These are phyloP conservation scores for Chymomyza costata DNA, from an alignment of 1,140 invertebrate genomes.

Conservation along the genomic window DNA sequence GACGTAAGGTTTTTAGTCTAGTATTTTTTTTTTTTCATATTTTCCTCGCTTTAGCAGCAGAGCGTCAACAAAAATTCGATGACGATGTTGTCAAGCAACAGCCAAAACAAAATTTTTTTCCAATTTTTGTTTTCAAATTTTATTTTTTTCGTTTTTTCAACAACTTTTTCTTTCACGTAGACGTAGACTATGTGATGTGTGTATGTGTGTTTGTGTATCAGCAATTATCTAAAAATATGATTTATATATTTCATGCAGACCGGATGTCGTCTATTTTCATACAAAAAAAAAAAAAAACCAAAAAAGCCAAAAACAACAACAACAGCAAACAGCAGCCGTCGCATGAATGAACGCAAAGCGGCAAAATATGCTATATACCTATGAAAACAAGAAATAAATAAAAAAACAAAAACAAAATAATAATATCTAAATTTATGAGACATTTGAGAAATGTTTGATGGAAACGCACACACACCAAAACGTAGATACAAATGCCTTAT, in stretches of 20 bases:
- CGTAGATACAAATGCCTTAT: no score
- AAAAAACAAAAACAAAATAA: conserved; percentile 28
- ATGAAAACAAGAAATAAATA: conserved; percentile 14
- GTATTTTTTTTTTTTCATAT: no score
- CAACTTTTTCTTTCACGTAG: conserved; percentile 17
- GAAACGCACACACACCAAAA: conserved; percentile 27
- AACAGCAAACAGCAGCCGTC: conserved; percentile 25
- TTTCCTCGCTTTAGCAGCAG: no score
- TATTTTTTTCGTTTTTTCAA: conserved; percentile 16
- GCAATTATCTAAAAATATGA: conserved; percentile 72
- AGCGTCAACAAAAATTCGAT: conserved; percentile 30
- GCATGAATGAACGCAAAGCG: conserved; percentile 38
- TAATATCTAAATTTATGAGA: conserved; percentile 38
- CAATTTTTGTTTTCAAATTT: no score
- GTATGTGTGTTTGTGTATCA: conserved; percentile 35
- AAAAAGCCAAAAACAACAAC: conserved; percentile 42
- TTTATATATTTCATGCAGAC: conserved; percentile 69
- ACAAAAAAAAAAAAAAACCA: no score
- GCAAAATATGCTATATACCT: conserved; percentile 12
- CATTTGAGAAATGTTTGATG: conserved; percentile 43
- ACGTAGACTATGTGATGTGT: conserved; percentile 4
- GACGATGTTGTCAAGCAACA: conserved; percentile 26
- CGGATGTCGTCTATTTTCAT: conserved; percentile 73
- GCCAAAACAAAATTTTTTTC: conserved; percentile 44
- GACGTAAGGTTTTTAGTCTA: no score